A percentile compares a stretch with the other conserved stretches of the same genome.
Conservation (phyloP, 2,888 invertebrate genomes). For the Scelioninae gen. 1 region DNA sequence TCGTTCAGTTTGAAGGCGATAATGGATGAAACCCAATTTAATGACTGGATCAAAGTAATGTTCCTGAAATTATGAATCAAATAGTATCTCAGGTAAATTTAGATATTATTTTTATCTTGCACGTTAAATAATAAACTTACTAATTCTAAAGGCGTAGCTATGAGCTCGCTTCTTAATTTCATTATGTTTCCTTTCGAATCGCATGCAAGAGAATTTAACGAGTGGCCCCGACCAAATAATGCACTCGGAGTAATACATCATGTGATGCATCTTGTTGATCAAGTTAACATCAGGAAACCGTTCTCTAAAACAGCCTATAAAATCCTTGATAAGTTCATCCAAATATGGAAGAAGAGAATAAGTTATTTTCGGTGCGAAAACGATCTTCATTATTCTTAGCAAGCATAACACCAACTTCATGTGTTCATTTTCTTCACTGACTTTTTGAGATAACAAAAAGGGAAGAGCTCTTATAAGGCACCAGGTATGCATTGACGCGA, state of each 20-base stretch:
- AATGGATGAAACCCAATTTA: conserved; percentile 56
- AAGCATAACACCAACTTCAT: conserved; percentile 67
- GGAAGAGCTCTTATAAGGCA: conserved; percentile 65
- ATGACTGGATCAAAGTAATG: conserved; percentile 49
- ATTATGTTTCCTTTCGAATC: conserved; percentile 53
- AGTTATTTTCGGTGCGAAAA: conserved; percentile 58
- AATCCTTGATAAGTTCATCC: conserved; percentile 55
- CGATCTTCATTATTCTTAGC: conserved; percentile 70
- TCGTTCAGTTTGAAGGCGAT: conserved; percentile 39
- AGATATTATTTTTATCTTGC: background rate
- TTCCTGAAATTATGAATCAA: conserved; percentile 32
- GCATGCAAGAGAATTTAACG: conserved; percentile 47
- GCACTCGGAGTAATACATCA: conserved; percentile 58
- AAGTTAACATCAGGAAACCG: conserved; percentile 62
- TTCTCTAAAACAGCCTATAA: conserved; percentile 49
- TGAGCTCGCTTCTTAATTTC: conserved; percentile 58
- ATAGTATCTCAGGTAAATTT: background rate
- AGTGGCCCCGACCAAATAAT: conserved; percentile 67
- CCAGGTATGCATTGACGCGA: conserved; percentile 72
- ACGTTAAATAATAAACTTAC: conserved; percentile 5
- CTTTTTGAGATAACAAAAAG: conserved; percentile 66
- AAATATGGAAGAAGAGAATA: conserved; percentile 55
- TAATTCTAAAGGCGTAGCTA: conserved; percentile 7
- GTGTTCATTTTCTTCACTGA: conserved; percentile 56
- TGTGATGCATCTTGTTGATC: conserved; percentile 69